phyloP scores from a whole-genome alignment of 2,113 vertebrate species.

The Heterochromis multidens region DNA sequence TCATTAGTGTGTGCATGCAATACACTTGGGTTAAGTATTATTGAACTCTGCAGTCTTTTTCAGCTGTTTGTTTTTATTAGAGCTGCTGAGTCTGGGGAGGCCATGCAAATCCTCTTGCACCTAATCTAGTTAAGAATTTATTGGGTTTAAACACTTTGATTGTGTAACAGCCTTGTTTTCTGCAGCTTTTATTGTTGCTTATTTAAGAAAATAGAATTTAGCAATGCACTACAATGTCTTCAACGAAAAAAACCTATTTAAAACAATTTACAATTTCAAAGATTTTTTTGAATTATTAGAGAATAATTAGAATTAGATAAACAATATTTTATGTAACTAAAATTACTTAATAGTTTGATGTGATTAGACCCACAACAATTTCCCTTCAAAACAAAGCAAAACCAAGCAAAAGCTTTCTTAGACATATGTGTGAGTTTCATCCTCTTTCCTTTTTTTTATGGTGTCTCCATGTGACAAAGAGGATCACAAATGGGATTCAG shows the following conservation, averaged over 20 bases:
- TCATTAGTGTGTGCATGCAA: not conserved
- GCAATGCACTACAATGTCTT: not conserved
- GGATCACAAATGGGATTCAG: not conserved
- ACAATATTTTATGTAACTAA: not conserved
- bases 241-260: too few species aligned
- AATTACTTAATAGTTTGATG: not conserved
- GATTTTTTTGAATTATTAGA: too few species aligned
- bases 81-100: slow-evolving; percentile 6
- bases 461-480: not conserved
- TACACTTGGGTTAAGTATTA: not conserved
- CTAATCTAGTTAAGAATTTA: slow-evolving; percentile 67
- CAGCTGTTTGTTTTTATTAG: slow-evolving; percentile 42
- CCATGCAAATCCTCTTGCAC: slow-evolving; percentile 61
- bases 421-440: not conserved
- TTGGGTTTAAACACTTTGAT: slow-evolving; percentile 46
- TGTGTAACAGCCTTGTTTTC: not conserved
- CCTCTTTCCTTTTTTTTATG: not conserved
- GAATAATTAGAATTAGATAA: not conserved
- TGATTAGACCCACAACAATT: not conserved
- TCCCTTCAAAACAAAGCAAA: not conserved
- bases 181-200: not conserved
- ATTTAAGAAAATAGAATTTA: not conserved
- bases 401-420: not conserved
- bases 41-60: not conserved
- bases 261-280: too few species aligned